Conservation (phyloP, 2,888 invertebrate genomes). For the Lepidocyrtoides sp. region DNA sequence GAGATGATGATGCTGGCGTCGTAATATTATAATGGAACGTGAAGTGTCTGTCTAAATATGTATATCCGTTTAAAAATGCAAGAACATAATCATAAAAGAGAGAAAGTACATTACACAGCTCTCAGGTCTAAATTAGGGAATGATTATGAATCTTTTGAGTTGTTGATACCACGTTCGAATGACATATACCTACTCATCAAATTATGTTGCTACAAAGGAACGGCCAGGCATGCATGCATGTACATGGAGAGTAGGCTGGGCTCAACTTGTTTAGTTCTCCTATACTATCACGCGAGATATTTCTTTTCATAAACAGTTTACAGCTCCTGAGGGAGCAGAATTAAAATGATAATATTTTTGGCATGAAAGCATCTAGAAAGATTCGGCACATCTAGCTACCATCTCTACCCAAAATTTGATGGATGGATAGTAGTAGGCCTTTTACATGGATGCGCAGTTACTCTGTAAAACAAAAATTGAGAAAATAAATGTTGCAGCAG, state of each 20-base stretch:
- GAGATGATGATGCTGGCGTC: conserved; percentile 34
- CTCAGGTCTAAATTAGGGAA: conserved; percentile 59
- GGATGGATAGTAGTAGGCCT: neutral
- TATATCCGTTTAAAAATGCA: conserved; percentile 21
- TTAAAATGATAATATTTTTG: conserved; percentile 54
- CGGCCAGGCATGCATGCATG: too few relatives aligned
- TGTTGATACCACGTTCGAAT: conserved; percentile 35
- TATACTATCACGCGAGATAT: neutral
- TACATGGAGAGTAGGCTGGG: neutral
- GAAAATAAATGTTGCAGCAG: neutral
- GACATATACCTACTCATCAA: conserved; percentile 47
- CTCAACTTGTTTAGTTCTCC: conserved; percentile 24
- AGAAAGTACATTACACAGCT: conserved; percentile 50
- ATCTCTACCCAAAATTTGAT: neutral
- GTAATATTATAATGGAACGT: conserved; percentile 10
- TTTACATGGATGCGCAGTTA: neutral
- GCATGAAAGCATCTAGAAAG: conserved; percentile 24
- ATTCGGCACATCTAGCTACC: conserved; percentile 48
- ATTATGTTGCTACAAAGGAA: conserved; percentile 47
- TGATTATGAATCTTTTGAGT: conserved; percentile 66
- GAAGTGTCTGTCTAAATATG: conserved; percentile 35
- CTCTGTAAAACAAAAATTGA: neutral
- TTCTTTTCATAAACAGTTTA: conserved; percentile 75
- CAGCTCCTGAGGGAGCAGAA: conserved; percentile 67
- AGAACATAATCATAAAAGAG: conserved; percentile 55